Conservation (phyloP, 2,888 invertebrate species). For the Shargacucullia verbasci region DNA sequence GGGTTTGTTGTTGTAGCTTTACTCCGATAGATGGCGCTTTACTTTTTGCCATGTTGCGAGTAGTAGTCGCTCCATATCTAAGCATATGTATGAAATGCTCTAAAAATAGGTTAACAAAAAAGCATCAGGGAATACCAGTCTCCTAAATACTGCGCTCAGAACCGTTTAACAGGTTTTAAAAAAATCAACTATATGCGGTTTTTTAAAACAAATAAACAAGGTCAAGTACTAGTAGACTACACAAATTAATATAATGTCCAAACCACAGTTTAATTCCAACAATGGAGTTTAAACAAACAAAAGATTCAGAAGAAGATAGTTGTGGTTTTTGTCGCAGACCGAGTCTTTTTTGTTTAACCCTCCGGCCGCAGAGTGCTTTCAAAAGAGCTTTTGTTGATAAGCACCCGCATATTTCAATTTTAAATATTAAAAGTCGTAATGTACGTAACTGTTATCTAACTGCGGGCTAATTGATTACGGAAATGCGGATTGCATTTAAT, state of each 20-base stretch:
- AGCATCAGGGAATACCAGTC: too few species aligned
- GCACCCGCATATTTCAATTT: conserved; percentile 55
- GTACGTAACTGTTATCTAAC: conserved; percentile 18
- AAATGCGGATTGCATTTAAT: conserved; percentile 11
- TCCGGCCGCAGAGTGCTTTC: conserved; percentile 26
- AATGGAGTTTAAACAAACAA: conserved; percentile 47
- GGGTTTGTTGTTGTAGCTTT: too few species aligned
- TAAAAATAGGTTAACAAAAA: too few species aligned
- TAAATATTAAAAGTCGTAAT: conserved; percentile 47
- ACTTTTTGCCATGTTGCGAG: too few species aligned
- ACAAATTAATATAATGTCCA: conserved; percentile 12
- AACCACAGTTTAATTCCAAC: conserved; percentile 36
- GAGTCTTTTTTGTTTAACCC: conserved; percentile 50
- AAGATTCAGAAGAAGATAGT: conserved; percentile 41
- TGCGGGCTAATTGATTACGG: conserved; percentile 31
- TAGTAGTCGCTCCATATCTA: too few species aligned
- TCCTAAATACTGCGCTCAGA: too few species aligned
- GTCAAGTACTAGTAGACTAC: not conserved
- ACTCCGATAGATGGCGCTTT: too few species aligned
- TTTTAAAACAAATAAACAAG: not conserved
- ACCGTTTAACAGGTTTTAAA: too few species aligned
- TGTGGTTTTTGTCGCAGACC: conserved; percentile 43
- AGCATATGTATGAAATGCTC: too few species aligned
- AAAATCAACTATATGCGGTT: too few species aligned
- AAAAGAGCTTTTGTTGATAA: conserved; percentile 58